Percentiles rank a stretch among this genome's conserved stretches.
phyloP scores from a whole-genome alignment of 2,113 vertebrate species.

The Bostrychus sinensis region DNA sequence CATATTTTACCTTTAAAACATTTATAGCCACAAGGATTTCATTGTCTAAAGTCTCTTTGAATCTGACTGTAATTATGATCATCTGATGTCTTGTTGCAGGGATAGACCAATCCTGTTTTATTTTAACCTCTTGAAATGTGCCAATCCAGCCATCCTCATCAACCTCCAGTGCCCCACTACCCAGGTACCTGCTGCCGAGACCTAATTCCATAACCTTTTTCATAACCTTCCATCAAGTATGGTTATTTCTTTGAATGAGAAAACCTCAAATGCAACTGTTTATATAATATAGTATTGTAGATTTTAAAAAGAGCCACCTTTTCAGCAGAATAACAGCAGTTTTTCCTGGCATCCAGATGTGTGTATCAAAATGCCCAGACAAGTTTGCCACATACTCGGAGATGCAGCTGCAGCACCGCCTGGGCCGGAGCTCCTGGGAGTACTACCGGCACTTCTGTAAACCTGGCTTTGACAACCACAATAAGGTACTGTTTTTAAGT shows the following conservation, averaged over 20 bases:
- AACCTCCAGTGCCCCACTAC: conserved; percentile 92
- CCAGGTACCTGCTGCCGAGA: too few species aligned
- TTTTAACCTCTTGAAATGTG: conserved; percentile 91
- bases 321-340: too few species aligned
- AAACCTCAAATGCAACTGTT: too few species aligned
- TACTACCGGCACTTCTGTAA: conserved; percentile 92
- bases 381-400: conserved; percentile 88
- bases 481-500: conserved; percentile 75
- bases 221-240: too few species aligned
- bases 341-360: conserved; percentile 79
- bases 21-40: too few species aligned
- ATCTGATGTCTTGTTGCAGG: conserved; percentile 63
- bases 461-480: conserved; percentile 80
- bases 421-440: conserved; percentile 80
- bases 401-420: conserved; percentile 80
- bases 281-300: too few species aligned
- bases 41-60: too few species aligned
- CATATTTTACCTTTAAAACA: too few species aligned
- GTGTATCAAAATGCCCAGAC: conserved; percentile 90
- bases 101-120: conserved; percentile 91
- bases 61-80: too few species aligned
- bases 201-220: too few species aligned
- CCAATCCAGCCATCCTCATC: conserved; percentile 83
- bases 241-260: neutral
- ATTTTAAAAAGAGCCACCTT: too few species aligned